Conservation (phyloP, 2,888 invertebrate genomes). For the Girardia tigrina region DNA sequence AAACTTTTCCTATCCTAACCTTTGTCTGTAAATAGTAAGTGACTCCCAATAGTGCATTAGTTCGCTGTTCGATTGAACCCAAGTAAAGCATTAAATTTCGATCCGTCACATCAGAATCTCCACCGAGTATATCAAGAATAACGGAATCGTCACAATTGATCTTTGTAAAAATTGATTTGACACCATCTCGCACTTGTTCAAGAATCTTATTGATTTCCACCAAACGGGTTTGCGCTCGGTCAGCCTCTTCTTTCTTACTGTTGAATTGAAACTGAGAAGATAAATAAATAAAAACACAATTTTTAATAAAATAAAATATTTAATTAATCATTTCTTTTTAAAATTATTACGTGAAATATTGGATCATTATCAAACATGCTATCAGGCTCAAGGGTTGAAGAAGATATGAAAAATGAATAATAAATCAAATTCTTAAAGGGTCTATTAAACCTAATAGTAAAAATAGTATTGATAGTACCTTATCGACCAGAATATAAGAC, state of each 20-base stretch:
- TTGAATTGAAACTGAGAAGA: conserved; percentile 38
- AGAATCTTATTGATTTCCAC: conserved; percentile 45
- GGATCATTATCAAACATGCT: too few relatives aligned
- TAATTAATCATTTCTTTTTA: too few relatives aligned
- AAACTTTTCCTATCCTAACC: conserved; percentile 38
- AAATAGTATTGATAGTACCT: too few relatives aligned
- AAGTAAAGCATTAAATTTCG: conserved; percentile 68
- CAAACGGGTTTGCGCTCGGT: conserved; percentile 38
- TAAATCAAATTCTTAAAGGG: too few relatives aligned
- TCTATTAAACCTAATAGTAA: too few relatives aligned
- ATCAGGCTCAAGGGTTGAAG: too few relatives aligned
- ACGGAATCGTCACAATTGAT: conserved; percentile 59
- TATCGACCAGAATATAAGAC: too few relatives aligned
- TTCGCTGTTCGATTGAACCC: conserved; percentile 64
- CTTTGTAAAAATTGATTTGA: conserved; percentile 53
- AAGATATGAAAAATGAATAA: too few relatives aligned
- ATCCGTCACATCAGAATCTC: conserved; percentile 58
- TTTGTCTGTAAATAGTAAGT: conserved; percentile 41
- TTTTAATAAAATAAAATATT: too few relatives aligned
- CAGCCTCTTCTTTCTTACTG: conserved; percentile 37
- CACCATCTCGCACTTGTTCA: conserved; percentile 50
- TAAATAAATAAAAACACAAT: too few relatives aligned
- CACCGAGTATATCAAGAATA: conserved; percentile 41
- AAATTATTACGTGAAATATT: too few relatives aligned
- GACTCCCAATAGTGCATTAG: conserved; percentile 56